Base-by-base conservation (phyloP, 2,888 invertebrate genomes). In the Yponomeuta plumbellus region DNA sequence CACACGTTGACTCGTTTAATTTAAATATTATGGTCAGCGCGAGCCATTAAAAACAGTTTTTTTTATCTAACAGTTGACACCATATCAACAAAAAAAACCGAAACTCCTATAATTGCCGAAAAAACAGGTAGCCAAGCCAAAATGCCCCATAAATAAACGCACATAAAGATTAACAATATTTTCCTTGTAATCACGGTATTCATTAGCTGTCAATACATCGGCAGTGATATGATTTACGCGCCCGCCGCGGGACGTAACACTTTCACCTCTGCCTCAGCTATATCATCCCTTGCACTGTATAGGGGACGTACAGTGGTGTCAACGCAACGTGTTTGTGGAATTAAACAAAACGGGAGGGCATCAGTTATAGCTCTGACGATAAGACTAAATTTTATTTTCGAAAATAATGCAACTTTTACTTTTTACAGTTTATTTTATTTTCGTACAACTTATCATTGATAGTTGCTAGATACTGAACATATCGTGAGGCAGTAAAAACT, bases 201-300 rank as follows among this genome's bases (percentile, higher is more conserved):
- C 85, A 86, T 81, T 75, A 77, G 80, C 84, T 90, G 90, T 90
- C 90, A 89, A 89, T 88, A 87, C 85, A 83, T 74, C 73, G 74
- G 73, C 58, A 61, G 75, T 71, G 75, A 74, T 84, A 84, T 88
- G 86, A 88, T 88, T 87, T 87, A 88, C 85, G 83, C 75, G 75
- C 74, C 69, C 72, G 44, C 40, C 26, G 40, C 44, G 69, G 58
- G 62, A 34, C 61, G 57, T 67, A 68, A 69, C 69, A 70, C 68
- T 68, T 68, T 68, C 68, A 66, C 68, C 64, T 66, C 64, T 13
- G 40, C 52, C 61, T n/a, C n/a, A 13, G 66, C 44, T 66, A 26
- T 66, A 61, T 66, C 65, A 65, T 65, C 57, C 65, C 65, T 17
- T 10, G 20, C 8, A 40, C 61, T 34, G 44, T 56, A 26, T 65